Evolutionary conservation across 1,140 invertebrate genomes (phyloP).

Genomic region (Radopholus similis): DNA sequence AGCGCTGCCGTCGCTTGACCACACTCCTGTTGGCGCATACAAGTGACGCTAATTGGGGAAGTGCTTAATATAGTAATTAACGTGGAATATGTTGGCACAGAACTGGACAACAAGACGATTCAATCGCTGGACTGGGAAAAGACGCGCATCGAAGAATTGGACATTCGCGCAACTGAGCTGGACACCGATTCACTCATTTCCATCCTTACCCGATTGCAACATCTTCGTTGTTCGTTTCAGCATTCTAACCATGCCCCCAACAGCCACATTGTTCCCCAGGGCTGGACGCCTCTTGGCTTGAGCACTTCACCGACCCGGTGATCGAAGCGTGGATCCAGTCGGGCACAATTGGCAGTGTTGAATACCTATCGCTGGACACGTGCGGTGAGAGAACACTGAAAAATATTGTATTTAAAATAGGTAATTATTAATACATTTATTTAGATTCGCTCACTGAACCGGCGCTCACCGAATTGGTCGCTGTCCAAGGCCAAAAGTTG

Average conservation of each 20-base stretch:
- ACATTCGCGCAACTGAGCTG: constrained; percentile 92
- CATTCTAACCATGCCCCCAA: background rate
- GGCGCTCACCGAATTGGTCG: constrained; percentile 82
- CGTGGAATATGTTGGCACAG: constrained; percentile 33
- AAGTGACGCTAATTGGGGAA: constrained; percentile 25
- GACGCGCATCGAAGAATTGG: constrained; percentile 83
- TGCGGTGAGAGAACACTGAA: too few species aligned
- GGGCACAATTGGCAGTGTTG: constrained; percentile 77
- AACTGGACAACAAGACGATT: constrained; percentile 49
- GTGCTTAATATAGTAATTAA: background rate
- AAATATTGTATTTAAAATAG: too few species aligned
- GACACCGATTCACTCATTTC: constrained; percentile 86
- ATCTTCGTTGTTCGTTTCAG: constrained; percentile 67
- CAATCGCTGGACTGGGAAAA: constrained; percentile 93
- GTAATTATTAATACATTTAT: constrained; percentile 82
- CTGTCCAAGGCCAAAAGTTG: constrained; percentile 79
- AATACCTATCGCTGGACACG: constrained; percentile 84
- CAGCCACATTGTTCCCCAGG: background rate
- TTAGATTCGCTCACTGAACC: constrained; percentile 91
- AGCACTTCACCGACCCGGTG: constrained; percentile 90
- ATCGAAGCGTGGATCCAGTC: constrained; percentile 81
- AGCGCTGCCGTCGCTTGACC: constrained; percentile 79
- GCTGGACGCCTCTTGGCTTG: constrained; percentile 73
- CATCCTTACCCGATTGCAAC: constrained; percentile 80
- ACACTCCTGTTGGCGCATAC: constrained; percentile 83